Evolutionary conservation across 2,888 invertebrate genomes (phyloP).

Genomic region (Stenchaetothrips biformis): DNA sequence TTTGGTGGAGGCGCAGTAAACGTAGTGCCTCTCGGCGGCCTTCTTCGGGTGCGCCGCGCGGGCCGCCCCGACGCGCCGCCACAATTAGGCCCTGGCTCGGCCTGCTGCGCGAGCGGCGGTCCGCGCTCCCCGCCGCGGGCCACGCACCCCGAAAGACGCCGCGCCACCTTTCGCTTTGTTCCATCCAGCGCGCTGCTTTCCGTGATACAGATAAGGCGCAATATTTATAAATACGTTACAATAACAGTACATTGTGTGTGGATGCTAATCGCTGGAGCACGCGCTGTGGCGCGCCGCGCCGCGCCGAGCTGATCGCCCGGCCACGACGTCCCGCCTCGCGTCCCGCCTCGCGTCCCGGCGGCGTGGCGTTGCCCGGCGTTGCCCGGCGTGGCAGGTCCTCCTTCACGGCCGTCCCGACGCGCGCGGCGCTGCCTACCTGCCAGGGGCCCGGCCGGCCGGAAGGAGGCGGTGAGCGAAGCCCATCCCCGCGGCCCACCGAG

Average conservation of each 20-base stretch:
- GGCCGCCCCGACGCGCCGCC: background rate
- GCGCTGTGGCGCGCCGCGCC: background rate
- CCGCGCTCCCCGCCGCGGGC: background rate
- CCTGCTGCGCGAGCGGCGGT: background rate
- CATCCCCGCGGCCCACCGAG: too few species aligned
- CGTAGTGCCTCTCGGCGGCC: background rate
- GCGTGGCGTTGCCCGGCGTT: too few species aligned
- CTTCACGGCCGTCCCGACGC: too few species aligned
- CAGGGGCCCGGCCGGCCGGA: too few species aligned
- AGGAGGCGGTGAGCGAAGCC: too few species aligned
- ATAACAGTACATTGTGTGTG: slow-evolving; percentile 7
- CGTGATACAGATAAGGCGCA: background rate
- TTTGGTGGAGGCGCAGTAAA: background rate
- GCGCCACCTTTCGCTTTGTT: background rate
- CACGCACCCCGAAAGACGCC: background rate
- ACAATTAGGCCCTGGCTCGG: background rate
- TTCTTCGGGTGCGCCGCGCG: background rate
- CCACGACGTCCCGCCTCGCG: background rate
- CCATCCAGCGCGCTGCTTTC: background rate
- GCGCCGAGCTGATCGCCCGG: background rate
- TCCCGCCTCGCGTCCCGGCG: background rate
- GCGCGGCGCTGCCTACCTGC: too few species aligned
- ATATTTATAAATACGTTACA: slow-evolving; percentile 15
- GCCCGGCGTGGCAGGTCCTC: too few species aligned
- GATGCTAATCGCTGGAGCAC: slow-evolving; percentile 9